Percentiles rank a stretch among this genome's conserved stretches.
These are phyloP conservation scores for Gymnothorax javanicus DNA, from an alignment of 2,797 vertebrate species.

Conservation along the genomic window DNA sequence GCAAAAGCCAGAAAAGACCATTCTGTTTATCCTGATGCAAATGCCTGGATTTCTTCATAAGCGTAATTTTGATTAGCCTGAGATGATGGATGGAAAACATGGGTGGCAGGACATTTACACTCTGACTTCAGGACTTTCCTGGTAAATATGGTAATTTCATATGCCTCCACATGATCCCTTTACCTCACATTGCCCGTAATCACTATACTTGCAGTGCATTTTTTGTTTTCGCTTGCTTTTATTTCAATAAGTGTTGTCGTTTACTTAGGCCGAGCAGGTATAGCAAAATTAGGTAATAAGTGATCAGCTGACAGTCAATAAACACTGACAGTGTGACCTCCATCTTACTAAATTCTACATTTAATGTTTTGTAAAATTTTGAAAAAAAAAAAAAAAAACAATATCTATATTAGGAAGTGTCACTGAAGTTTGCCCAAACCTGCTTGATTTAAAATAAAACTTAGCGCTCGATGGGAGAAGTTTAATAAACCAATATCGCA, in stretches of 20 bases:
- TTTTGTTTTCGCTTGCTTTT: neutral
- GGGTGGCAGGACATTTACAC: neutral
- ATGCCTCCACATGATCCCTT: neutral
- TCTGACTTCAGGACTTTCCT: neutral
- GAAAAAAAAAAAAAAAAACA: neutral
- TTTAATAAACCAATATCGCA: constrained; percentile 36
- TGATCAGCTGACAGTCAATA: neutral
- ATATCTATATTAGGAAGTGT: constrained; percentile 24
- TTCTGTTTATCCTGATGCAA: no score
- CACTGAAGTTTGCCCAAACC: constrained; percentile 26
- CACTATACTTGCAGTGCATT: neutral
- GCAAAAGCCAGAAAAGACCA: neutral
- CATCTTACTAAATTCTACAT: neutral
- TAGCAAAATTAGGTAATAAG: neutral
- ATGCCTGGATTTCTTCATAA: no score
- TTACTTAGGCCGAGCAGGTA: neutral
- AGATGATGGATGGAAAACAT: neutral
- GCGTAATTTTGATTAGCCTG: no score
- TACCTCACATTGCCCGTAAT: neutral
- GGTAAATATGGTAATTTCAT: neutral
- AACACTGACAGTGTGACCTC: neutral
- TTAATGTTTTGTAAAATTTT: neutral
- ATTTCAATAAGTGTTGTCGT: neutral
- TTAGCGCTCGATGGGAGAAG: constrained; percentile 29
- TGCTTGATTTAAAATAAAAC: constrained; percentile 37